phyloP scores from a whole-genome alignment of 1,140 invertebrate genomes.

The Conus ventricosus region DNA sequence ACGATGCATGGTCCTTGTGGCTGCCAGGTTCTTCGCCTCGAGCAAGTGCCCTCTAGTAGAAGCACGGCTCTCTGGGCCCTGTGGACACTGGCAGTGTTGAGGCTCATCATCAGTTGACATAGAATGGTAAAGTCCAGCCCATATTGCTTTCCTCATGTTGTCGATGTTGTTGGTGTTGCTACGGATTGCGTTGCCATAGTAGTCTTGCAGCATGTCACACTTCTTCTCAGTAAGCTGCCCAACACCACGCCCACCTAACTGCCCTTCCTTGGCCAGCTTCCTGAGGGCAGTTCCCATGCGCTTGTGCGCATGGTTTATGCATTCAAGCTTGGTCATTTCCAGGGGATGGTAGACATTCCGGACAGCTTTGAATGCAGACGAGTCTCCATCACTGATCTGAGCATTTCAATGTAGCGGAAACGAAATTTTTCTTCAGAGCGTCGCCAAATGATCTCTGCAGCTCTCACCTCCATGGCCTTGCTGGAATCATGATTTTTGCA shows the following conservation, averaged over 20 bases:
- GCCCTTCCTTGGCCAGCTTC: neutral
- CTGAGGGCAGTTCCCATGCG: neutral
- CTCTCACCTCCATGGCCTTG: constrained; percentile 12
- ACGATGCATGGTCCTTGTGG: constrained; percentile 2
- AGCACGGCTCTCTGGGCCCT: neutral
- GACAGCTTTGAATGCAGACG: neutral
- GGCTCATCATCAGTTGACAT: neutral
- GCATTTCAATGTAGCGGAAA: neutral
- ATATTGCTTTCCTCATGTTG: neutral
- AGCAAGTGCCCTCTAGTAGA: neutral
- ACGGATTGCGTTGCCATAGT: neutral
- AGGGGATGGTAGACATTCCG: neutral
- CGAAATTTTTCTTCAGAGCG: neutral
- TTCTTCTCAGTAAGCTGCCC: neutral
- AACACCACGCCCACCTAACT: neutral
- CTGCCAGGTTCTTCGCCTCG: neutral
- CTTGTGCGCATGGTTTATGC: constrained; percentile 12
- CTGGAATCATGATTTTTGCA: neutral
- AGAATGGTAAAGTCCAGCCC: neutral
- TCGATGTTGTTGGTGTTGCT: neutral
- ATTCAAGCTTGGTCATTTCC: constrained; percentile 14
- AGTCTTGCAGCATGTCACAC: neutral
- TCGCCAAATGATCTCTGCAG: neutral
- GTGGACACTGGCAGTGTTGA: neutral
- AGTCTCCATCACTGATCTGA: constrained; percentile 22